phyloP scores from a whole-genome alignment of 2,113 vertebrate species.

The Gymnogyps californianus region DNA sequence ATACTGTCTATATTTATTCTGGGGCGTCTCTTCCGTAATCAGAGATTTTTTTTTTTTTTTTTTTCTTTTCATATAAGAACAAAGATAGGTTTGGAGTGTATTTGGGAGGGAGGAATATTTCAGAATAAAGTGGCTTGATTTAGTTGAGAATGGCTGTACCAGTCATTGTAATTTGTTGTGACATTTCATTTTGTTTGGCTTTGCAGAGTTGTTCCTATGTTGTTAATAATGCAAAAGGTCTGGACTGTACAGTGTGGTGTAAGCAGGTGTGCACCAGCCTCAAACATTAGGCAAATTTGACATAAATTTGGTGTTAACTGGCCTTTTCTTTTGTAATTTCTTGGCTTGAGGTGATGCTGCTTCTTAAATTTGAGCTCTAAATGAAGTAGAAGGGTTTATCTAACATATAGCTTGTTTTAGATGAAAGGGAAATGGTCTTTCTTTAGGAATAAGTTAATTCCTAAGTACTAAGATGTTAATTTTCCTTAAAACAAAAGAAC shows the following conservation, averaged over 20 bases:
- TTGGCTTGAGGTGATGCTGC: background rate
- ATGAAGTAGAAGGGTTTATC: background rate
- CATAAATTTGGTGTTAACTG: slow-evolving; percentile 29
- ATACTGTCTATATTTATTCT: background rate
- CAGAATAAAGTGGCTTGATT: background rate
- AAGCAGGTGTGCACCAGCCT: slow-evolving; percentile 28
- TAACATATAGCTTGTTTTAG: background rate
- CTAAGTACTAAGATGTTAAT: background rate
- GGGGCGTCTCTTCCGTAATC: background rate
- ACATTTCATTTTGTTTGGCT: slow-evolving; percentile 50
- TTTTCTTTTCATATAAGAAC: background rate
- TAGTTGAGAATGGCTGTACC: background rate
- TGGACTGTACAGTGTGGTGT: background rate
- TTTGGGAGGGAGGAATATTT: background rate
- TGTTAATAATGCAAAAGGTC: slow-evolving; percentile 60
- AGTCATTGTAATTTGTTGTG: slow-evolving; percentile 36
- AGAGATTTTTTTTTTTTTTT: background rate
- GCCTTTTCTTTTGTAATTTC: slow-evolving; percentile 19
- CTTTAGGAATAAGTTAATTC: background rate
- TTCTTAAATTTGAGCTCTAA: background rate
- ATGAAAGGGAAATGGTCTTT: background rate
- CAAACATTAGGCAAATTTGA: background rate
- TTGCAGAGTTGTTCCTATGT: background rate
- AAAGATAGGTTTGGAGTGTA: background rate
- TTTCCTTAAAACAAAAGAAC: background rate